phyloP scores from a whole-genome alignment of 2,113 vertebrate genomes.

The Cisticola juncidis region DNA sequence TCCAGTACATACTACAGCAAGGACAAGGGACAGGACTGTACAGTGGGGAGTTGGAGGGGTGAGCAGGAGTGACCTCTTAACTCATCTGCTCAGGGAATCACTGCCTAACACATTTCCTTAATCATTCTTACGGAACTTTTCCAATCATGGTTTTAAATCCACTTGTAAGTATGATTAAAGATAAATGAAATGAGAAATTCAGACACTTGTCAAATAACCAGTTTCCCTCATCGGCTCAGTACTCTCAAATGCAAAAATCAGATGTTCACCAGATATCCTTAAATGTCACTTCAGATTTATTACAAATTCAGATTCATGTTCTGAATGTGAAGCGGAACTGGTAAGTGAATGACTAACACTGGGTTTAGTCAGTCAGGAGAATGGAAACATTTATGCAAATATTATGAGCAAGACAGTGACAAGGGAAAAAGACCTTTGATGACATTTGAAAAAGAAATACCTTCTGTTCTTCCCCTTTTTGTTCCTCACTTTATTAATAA shows the following conservation, averaged over 20 bases:
- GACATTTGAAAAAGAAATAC: neutral
- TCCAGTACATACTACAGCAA: neutral
- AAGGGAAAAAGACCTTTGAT: neutral
- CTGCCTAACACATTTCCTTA: neutral
- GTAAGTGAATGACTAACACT: neutral
- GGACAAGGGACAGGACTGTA: neutral
- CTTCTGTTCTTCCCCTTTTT: neutral
- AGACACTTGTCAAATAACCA: neutral
- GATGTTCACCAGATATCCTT: neutral
- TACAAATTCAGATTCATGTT: neutral
- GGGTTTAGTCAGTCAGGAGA: neutral
- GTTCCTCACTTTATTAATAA: neutral
- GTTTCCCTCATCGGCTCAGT: neutral
- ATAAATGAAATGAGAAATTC: neutral
- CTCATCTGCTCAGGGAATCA: neutral
- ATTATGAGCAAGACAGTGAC: neutral
- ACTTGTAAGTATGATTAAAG: neutral
- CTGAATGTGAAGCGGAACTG: neutral
- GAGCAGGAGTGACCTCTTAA: neutral
- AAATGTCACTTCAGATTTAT: neutral
- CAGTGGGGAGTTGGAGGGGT: neutral
- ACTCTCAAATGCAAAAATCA: neutral
- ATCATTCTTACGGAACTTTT: neutral
- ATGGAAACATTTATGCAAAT: conserved; percentile 18
- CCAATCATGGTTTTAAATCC: neutral